phyloP scores from a whole-genome alignment of 2,888 invertebrate genomes.

The Cistogaster globosa region DNA sequence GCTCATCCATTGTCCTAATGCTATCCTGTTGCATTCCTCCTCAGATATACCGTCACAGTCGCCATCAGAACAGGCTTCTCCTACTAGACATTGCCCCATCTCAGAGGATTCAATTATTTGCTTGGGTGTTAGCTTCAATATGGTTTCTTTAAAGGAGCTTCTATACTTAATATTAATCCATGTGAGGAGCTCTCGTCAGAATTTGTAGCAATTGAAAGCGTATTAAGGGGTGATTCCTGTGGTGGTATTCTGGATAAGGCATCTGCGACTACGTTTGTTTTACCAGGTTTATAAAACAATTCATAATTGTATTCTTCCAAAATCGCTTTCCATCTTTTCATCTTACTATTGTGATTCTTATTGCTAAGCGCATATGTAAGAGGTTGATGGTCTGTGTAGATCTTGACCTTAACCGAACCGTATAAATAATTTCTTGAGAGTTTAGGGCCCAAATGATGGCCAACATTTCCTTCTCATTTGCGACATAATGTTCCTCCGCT shows the following conservation, averaged over 20 bases:
- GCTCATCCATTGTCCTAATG: too few relatives aligned
- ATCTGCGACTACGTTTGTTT: conserved; percentile 46
- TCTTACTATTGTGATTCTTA: conserved; percentile 53
- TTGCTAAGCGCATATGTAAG: conserved; percentile 39
- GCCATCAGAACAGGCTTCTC: too few relatives aligned
- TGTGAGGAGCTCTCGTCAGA: background rate
- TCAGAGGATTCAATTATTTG: too few relatives aligned
- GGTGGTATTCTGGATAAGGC: conserved; percentile 4
- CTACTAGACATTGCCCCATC: too few relatives aligned
- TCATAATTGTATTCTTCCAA: conserved; percentile 39
- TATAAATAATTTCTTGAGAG: conserved; percentile 40
- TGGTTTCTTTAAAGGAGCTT: background rate
- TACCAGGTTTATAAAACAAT: conserved; percentile 46
- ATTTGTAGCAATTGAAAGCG: background rate
- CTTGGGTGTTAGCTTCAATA: too few relatives aligned
- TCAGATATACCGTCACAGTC: too few relatives aligned
- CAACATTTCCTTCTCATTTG: conserved; percentile 61
- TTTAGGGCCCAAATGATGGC: conserved; percentile 29
- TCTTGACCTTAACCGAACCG: conserved; percentile 30
- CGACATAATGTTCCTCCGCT: conserved; percentile 45
- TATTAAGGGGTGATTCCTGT: too few relatives aligned
- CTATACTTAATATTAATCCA: background rate
- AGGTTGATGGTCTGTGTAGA: conserved; percentile 55
- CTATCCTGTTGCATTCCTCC: too few relatives aligned
- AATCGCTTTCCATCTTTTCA: conserved; percentile 57